A percentile compares a stretch with the other conserved stretches of the same genome.
These are phyloP conservation scores for Monochamus alternatus DNA, from an alignment of 2,888 invertebrate species.

Conservation along the genomic window DNA sequence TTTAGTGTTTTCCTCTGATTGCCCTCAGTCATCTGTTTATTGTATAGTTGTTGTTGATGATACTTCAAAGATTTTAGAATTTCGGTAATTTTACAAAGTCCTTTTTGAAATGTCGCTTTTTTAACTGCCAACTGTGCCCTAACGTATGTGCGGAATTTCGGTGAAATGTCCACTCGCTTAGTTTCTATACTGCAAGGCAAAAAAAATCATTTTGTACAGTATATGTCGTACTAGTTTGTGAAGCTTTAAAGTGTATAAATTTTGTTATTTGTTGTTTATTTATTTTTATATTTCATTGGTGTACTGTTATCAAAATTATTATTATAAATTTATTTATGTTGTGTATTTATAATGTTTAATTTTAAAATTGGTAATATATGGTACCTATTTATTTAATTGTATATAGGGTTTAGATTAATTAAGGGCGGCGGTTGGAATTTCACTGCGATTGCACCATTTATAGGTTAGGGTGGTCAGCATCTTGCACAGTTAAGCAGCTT, in stretches of 20 bases:
- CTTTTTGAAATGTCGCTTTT: constrained; percentile 56
- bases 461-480: constrained; percentile 26
- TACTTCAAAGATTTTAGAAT: constrained; percentile 53
- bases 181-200: background rate
- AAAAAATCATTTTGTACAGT: background rate
- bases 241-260: constrained; percentile 18
- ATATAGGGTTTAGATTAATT: constrained; percentile 4
- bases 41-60: constrained; percentile 65
- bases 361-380: constrained; percentile 13
- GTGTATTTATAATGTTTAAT: constrained; percentile 17
- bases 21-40: constrained; percentile 53
- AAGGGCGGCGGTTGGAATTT: constrained; percentile 10
- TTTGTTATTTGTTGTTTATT: constrained; percentile 24
- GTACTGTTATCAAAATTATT: constrained; percentile 16
- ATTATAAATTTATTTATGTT: constrained; percentile 20
- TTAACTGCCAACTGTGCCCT: constrained; percentile 40
- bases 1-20: constrained; percentile 56
- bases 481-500: constrained; percentile 34
- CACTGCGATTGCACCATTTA: constrained; percentile 1
- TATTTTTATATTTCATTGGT: constrained; percentile 2
- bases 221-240: constrained; percentile 8
- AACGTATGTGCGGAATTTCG: constrained; percentile 29
- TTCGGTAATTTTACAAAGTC: constrained; percentile 57
- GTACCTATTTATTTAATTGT: constrained; percentile 10
- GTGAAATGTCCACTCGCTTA: constrained; percentile 18